Base-by-base conservation (phyloP, 2,797 vertebrate species). In the Trematomus bernacchii region DNA sequence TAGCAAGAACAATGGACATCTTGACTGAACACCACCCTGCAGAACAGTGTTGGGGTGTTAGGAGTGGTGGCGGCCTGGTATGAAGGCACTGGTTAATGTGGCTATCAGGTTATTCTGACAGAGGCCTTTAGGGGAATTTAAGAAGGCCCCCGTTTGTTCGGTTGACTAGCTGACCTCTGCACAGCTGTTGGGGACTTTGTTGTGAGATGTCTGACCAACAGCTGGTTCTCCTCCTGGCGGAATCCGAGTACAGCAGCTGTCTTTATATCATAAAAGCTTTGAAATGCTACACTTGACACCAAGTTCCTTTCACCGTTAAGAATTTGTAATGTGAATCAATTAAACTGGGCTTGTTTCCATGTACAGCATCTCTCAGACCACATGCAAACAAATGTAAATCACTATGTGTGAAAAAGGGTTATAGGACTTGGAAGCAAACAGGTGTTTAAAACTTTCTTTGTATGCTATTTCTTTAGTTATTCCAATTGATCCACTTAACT, bases 221-320 rank as follows among this genome's bases (percentile, higher is more conserved):
- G 76, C 76, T 77, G 66, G 46, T 42, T 43, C 57, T 19, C 16
- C 55, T 73, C 19, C 40, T 19, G 1, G 27, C 18, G 44, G 54
- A 46, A 18, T 66, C 63, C 12, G 42, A 66, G 11, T 10, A 9
- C 44, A 65, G 64, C 62, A 65, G 37, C 59, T 61, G 37, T 54
- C 64, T 67, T 42, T n/a, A 46, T 23, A 43, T 57, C 21, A 15
- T 10, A 5, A 51, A 30, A 58, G 51, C 70, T 52, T 50, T 73
- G 64, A 62, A 62, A 67, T 40, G 43, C 12, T 50, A 23, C 43
- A 48, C 27, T 12, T 44, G 50, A 57, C 51, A 19, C 59, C 5
- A 27, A 46, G 23, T n/a, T 62, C 57, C 14, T 63, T 61, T 54
- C 21, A 57, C 51, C 51, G 7, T 40, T 47, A 55, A 19, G 46